Conservation (phyloP, 2,888 invertebrate genomes). For the Megastigmus dorsalis region DNA sequence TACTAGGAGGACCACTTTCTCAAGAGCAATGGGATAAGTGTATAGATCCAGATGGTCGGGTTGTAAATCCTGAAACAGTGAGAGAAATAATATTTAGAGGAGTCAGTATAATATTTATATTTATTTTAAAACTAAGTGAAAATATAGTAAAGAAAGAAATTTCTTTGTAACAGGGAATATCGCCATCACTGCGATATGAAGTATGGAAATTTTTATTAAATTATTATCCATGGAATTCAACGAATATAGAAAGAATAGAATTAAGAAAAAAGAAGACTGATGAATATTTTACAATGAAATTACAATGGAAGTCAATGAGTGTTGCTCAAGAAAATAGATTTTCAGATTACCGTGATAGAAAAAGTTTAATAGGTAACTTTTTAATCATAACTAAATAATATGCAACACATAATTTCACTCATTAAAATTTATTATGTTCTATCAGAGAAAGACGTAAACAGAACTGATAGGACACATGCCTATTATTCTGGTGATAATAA, state of each 20-base stretch:
- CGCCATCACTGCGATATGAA: conserved; percentile 83
- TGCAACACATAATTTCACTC: background rate
- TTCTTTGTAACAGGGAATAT: conserved; percentile 83
- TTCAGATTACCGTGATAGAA: conserved; percentile 90
- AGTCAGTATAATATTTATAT: conserved; percentile 76
- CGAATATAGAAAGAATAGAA: conserved; percentile 81
- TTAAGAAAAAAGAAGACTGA: conserved; percentile 84
- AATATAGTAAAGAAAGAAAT: background rate
- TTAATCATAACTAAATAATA: background rate
- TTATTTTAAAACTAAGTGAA: conserved; percentile 10
- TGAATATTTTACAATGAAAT: conserved; percentile 96
- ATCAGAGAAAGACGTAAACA: conserved; percentile 94
- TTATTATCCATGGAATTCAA: conserved; percentile 90
- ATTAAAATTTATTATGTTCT: conserved; percentile 14
- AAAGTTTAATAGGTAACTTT: conserved; percentile 87
- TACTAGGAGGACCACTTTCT: conserved; percentile 83
- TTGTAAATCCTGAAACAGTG: conserved; percentile 85
- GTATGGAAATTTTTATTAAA: conserved; percentile 97
- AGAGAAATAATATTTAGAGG: conserved; percentile 94
- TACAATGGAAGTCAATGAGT: conserved; percentile 95
- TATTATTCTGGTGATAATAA: conserved; percentile 97
- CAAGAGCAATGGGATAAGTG: conserved; percentile 88
- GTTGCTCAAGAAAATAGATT: conserved; percentile 91
- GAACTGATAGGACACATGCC: conserved; percentile 93
- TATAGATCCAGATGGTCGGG: conserved; percentile 87